These are phyloP conservation scores for Hemiscyllium ocellatum DNA, from an alignment of 2,113 vertebrate genomes.

Conservation along the genomic window DNA sequence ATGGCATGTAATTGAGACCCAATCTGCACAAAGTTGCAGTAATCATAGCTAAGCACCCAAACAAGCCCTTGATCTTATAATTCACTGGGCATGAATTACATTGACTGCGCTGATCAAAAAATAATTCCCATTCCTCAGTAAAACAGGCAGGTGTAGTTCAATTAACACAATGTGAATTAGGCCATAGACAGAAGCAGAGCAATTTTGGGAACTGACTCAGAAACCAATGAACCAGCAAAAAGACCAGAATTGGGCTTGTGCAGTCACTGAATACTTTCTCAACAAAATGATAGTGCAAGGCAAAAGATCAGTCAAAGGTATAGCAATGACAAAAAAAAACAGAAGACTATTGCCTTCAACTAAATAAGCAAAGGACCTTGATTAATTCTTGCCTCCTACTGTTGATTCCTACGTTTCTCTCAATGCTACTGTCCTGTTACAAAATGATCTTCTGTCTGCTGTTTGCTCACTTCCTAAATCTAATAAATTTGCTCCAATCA, in stretches of 20 bases:
- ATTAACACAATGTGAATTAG: not conserved
- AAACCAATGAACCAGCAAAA: not conserved
- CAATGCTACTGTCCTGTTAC: not conserved
- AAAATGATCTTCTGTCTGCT: not conserved
- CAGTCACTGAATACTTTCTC: not conserved
- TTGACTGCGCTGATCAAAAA: not conserved
- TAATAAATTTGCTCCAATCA: not conserved
- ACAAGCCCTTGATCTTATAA: not conserved
- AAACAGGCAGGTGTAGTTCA: not conserved
- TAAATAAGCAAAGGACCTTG: not conserved
- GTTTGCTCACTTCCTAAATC: no score
- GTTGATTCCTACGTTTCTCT: not conserved
- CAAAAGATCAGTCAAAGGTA: not conserved
- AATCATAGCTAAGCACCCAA: not conserved
- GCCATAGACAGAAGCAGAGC: not conserved
- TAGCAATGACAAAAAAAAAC: not conserved
- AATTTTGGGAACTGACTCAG: not conserved
- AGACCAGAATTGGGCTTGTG: not conserved
- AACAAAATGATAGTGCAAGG: no score
- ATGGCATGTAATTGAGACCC: not conserved
- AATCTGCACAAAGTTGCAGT: not conserved
- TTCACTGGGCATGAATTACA: not conserved
- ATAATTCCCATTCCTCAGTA: not conserved
- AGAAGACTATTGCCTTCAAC: not conserved
- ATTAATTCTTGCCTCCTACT: not conserved